Conservation (phyloP, 2,888 invertebrate genomes). For the Eupeodes latifasciatus region DNA sequence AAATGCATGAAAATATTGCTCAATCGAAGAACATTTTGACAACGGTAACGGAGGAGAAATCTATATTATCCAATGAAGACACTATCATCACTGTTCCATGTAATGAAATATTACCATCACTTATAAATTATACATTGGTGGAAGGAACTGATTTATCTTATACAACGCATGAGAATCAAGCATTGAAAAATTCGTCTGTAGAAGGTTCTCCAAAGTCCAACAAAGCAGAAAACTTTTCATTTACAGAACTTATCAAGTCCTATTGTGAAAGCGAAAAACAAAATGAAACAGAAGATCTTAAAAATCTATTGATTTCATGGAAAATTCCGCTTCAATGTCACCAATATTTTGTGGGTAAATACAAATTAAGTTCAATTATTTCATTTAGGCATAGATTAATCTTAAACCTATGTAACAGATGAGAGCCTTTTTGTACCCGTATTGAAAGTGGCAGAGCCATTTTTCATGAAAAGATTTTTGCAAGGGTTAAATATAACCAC, state of each 20-base stretch:
- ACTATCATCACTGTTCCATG: not conserved
- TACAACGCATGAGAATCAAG: too few relatives aligned
- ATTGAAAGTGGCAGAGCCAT: too few relatives aligned
- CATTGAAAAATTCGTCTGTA: too few relatives aligned
- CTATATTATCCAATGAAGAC: not conserved
- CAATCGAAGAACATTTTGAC: not conserved
- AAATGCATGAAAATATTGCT: not conserved
- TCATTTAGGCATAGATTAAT: too few relatives aligned
- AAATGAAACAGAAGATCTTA: not conserved
- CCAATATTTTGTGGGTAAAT: not conserved
- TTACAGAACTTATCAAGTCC: too few relatives aligned
- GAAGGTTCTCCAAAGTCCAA: too few relatives aligned
- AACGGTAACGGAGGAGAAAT: not conserved
- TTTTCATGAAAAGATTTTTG: too few relatives aligned
- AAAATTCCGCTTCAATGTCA: not conserved
- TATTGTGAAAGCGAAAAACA: not conserved
- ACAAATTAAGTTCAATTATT: too few relatives aligned
- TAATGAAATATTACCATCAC: not conserved
- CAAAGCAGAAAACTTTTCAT: too few relatives aligned
- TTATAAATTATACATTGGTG: not conserved
- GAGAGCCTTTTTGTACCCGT: too few relatives aligned
- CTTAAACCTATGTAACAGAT: too few relatives aligned
- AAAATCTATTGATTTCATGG: slow-evolving; percentile 2
- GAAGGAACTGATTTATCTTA: not conserved
- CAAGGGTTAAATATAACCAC: too few relatives aligned